Evolutionary conservation across 2,888 invertebrate genomes (phyloP), one percentile per base, ranked within the genome.

Genomic region (Punctoribates punctum): DNA sequence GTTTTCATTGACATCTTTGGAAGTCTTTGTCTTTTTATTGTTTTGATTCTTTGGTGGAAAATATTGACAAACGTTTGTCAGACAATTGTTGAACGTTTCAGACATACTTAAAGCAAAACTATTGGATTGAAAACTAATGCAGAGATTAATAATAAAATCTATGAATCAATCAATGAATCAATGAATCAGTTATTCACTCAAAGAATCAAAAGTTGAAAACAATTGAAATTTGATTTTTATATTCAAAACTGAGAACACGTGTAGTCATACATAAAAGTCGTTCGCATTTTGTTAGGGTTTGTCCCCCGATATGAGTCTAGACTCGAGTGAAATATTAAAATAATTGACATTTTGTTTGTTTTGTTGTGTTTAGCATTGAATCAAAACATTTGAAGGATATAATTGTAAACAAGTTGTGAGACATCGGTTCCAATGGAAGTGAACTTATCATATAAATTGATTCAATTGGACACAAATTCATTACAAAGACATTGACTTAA

Each of bases 21-120:
- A n/a, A 27, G 29, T 8, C n/a, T 67, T 67, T 13, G 15, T 20
- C 3, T n/a, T 29, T 6, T 8, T 57, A 8, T 27, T 60, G 25
- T 27, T 29, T 11, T 4, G n/a, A 51, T 8, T 29, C 11, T 67
- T 67, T 20, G 67, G 67, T 5, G 38, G 15, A 42, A 42, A 67
- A 29, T 67, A 67, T 67, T 67, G 67, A 42, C 67, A 67, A 20
- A 42, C n/a, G 15, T 67, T 67, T 67, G 67, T 29, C 42, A 67
- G 11, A 60, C 2, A 60, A 27, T 29, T 67, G 17, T 67, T 67
- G 38, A n/a, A 67, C 67, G 20, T 4, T 67, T 67, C 11, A 27
- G 25, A 62, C 34, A 67, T 27, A 20, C 42, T 67, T 5, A 13
- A 20, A 67, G 11, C 11, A 1, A 8, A 5, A 42, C 8, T 42